Base-by-base conservation (phyloP, 2,797 vertebrate genomes). In the Sebastes diploproa region DNA sequence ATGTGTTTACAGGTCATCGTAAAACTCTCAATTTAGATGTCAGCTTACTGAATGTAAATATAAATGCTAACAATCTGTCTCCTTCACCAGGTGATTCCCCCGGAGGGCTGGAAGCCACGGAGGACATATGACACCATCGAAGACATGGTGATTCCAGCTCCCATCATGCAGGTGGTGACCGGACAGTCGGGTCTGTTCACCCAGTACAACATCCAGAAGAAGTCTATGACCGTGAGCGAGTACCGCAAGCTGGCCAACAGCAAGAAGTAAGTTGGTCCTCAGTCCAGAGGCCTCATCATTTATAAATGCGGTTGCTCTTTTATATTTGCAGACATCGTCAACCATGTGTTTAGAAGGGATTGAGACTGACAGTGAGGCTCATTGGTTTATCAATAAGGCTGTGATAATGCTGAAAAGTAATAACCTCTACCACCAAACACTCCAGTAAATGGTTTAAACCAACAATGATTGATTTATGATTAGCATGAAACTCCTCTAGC, bases 171-270 rank as follows among this genome's bases (percentile, higher is more conserved):
- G 91, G 97, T 99, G 85, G 98, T 99, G 81, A 99, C 98, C 0
- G 98, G 98, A n/a, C 98, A 99, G 91, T 99, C 98, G 0, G 98
- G 98, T 23, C 96, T 99, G 62, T 99, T 99, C 86, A 99, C 98
- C 8, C 98, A 99, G 82, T 99, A 99, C 93, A 99, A 99, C 93
- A 99, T 99, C 83, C 98, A 99, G 95, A 99, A 99, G 95, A 99
- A 99, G 89, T 96, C 98, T 50, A 99, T 99, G 98, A 98, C 97
- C 0, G 98, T 99, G 23, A 91, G 96, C 6, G 98, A 99, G 85
- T 99, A 98, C 91, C 94, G 98, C 38, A 97, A 97, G 69, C 95
- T 98, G 88, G 98, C 98, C 81, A 99, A 99, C 86, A 99, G 97
- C 78, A 98, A 99, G 82, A 99, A 98, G 98, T 99, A 95, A 71